Base-by-base conservation (phyloP, 2,113 vertebrate species). In the Ardeotis arabs region DNA sequence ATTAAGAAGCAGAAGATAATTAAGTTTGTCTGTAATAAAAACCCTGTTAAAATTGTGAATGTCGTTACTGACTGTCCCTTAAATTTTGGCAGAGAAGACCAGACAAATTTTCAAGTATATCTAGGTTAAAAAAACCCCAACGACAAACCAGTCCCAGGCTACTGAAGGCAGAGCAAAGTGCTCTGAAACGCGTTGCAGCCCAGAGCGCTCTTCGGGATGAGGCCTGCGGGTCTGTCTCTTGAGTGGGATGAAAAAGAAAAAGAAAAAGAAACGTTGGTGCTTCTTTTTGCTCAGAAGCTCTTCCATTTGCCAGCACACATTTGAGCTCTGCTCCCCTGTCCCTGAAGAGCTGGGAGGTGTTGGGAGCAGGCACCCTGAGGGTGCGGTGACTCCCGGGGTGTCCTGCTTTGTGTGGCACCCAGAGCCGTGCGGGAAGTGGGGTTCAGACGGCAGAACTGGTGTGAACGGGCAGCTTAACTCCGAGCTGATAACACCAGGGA, bases 331-430 rank as follows among this genome's bases (percentile, higher is more conserved):
- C 53, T 78, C 1, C 3, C 31, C 33, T 0, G 1, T 14, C 35
- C 23, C 33, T 62, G 63, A 37, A 24, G 92, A 10, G 2, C 7
- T 0, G 23, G 64, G 49, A 64, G 53, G 56, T 20, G 44, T 9
- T 79, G 81, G 84, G 82, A 13, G 4, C 16, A 16, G 50, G 63
- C 22, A 11, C 44, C 59, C 59, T 29, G 62, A 9, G 28, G 45
- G 25, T 23, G 21, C 33, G 1, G 23, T 15, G 52, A 12, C 41
- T 39, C 25, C 35, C 37, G 15, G 47, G 47, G 7, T 67, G 35
- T 35, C 31, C 55, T 25, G 2, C 52, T 45, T 13, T 5, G 0
- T 5, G 0, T 4, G 18, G 18, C 45, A 6, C 17, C 7, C 3
- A 5, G 44, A 47, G 84, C 25, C 8, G 35, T 2, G 29, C 2